Evolutionary conservation across 1,140 invertebrate species (phyloP).

Genomic region (Drosophila bocki): DNA sequence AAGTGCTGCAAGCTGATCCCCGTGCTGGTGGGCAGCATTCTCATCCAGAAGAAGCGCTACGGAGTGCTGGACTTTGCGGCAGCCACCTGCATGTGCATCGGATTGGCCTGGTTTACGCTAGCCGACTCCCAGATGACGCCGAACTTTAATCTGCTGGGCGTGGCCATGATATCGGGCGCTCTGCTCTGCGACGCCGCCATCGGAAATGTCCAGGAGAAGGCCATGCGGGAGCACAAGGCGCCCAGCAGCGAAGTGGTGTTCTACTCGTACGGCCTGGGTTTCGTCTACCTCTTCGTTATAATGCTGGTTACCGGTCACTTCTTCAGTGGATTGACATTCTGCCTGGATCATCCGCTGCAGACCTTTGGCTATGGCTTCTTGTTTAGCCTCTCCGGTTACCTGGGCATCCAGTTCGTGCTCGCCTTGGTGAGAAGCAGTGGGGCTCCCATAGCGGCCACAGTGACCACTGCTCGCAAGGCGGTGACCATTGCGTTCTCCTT

Average conservation of each 20-base stretch:
- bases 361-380: conserved; percentile 95
- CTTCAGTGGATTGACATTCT: conserved; percentile 91
- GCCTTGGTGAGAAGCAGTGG: conserved; percentile 94
- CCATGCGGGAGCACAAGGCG: conserved; percentile 93
- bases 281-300: conserved; percentile 92
- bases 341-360: conserved; percentile 89
- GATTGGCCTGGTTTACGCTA: conserved; percentile 95
- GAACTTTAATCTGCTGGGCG: conserved; percentile 93
- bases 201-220: conserved; percentile 98
- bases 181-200: conserved; percentile 96
- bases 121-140: conserved; percentile 96
- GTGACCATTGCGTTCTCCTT: conserved; percentile 97
- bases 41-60: conserved; percentile 96
- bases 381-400: conserved; percentile 95
- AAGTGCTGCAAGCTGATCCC: conserved; percentile 99
- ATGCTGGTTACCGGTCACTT: conserved; percentile 91
- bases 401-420: conserved; percentile 96
- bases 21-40: conserved; percentile 95
- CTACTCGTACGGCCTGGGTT: conserved; percentile 96
- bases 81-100: conserved; percentile 94
- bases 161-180: conserved; percentile 94
- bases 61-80: conserved; percentile 93
- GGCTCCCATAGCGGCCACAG: conserved; percentile 96
- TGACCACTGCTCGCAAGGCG: conserved; percentile 95
- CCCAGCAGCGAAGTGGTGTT: conserved; percentile 96